These are phyloP conservation scores for Mobula birostris DNA, from an alignment of 2,113 vertebrate species.

Conservation along the genomic window DNA sequence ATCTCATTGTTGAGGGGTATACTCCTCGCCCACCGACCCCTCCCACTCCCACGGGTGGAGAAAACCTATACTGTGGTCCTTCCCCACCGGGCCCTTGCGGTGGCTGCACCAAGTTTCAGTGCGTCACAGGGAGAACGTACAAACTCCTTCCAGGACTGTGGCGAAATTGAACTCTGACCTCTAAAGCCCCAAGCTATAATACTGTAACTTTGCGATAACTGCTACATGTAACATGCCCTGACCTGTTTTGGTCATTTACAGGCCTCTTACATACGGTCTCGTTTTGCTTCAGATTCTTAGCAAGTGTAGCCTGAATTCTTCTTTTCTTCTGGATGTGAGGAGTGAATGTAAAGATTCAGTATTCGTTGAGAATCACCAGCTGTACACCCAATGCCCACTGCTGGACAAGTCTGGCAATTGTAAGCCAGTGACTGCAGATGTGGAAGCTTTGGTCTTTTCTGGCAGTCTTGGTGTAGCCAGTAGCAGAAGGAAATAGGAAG, in stretches of 20 bases:
- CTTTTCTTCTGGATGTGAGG: background rate
- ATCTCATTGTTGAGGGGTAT: no score
- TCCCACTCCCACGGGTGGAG: no score
- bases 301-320: background rate
- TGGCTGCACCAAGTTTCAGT: no score
- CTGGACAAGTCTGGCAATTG: background rate
- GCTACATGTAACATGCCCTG: background rate
- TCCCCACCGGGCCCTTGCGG: no score
- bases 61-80: no score
- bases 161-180: no score
- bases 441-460: background rate
- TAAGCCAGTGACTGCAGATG: background rate
- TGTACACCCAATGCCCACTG: background rate
- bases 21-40: no score
- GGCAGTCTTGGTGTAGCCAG: background rate
- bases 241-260: background rate
- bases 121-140: no score
- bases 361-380: background rate
- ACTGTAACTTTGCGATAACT: no score
- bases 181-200: no score
- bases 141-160: no score
- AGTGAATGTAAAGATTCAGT: background rate
- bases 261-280: background rate
- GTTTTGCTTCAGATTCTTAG: background rate
- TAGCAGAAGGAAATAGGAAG: background rate